These are phyloP conservation scores for Epistrophella euchroma DNA, from an alignment of 2,888 invertebrate species.

Conservation along the genomic window DNA sequence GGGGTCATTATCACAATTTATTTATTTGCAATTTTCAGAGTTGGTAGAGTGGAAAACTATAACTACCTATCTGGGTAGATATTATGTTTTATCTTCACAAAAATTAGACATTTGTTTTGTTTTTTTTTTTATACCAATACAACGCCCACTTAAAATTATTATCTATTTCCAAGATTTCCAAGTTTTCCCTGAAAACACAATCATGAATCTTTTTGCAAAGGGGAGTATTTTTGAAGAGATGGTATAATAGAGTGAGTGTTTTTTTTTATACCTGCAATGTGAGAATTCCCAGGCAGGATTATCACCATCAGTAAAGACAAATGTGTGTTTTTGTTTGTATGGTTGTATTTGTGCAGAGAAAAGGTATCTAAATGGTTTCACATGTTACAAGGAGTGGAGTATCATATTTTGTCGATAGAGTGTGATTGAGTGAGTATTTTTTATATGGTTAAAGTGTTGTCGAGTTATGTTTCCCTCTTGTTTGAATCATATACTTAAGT, in stretches of 20 bases:
- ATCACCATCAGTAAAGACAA: background rate
- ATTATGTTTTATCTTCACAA: background rate
- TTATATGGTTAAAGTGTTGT: background rate
- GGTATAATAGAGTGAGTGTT: background rate
- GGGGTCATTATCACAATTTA: conserved; percentile 71
- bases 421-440: conserved; percentile 1
- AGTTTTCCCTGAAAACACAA: conserved; percentile 29
- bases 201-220: conserved; percentile 15
- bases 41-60: conserved; percentile 48
- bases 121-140: conserved; percentile 60
- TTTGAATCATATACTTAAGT: no score
- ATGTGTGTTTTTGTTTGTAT: background rate
- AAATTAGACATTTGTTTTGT: conserved; percentile 6
- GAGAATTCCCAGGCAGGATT: conserved; percentile 73
- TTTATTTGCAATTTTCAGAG: conserved; percentile 47
- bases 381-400: background rate
- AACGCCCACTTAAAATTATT: conserved; percentile 60
- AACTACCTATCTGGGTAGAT: background rate
- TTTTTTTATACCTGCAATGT: conserved; percentile 57
- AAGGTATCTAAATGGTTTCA: conserved; percentile 8
- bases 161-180: conserved; percentile 57
- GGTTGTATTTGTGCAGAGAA: conserved; percentile 1
- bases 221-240: background rate
- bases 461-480: background rate
- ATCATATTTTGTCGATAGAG: background rate